Conservation (phyloP, 2,888 invertebrate genomes). For the Camptogramma bilineatum region DNA sequence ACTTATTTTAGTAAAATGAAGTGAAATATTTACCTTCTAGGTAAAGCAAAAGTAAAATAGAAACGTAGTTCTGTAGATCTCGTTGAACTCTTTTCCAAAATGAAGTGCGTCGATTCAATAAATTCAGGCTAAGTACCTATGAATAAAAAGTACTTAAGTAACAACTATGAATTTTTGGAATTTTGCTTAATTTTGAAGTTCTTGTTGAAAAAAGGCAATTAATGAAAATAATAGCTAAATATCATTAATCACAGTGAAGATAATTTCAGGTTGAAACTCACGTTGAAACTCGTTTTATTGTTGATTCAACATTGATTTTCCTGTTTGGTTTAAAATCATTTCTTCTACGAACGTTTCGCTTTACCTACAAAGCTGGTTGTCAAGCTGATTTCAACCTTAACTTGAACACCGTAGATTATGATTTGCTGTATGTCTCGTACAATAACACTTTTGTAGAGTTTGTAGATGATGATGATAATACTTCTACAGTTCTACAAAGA, state of each 20-base stretch:
- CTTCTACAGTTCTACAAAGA: neutral
- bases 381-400: slow-evolving; percentile 19
- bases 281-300: slow-evolving; percentile 9
- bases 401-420: neutral
- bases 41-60: neutral
- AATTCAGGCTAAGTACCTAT: no score
- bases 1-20: neutral
- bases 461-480: neutral
- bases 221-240: neutral
- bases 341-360: slow-evolving; percentile 4
- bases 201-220: neutral
- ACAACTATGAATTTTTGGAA: no score
- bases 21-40: neutral
- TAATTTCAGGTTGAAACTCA: slow-evolving; percentile 1
- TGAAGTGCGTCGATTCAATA: slow-evolving; percentile 42
- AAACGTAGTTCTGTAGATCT: slow-evolving; percentile 47
- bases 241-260: neutral
- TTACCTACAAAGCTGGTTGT: neutral
- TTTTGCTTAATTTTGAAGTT: neutral
- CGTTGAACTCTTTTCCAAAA: slow-evolving; percentile 63
- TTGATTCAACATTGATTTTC: slow-evolving; percentile 13
- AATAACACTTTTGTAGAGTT: neutral
- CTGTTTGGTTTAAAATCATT: slow-evolving; percentile 15
- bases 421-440: neutral
- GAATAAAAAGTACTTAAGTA: neutral